These are phyloP conservation scores for Rhea americana DNA, from an alignment of 2,113 vertebrate species.

Conservation along the genomic window DNA sequence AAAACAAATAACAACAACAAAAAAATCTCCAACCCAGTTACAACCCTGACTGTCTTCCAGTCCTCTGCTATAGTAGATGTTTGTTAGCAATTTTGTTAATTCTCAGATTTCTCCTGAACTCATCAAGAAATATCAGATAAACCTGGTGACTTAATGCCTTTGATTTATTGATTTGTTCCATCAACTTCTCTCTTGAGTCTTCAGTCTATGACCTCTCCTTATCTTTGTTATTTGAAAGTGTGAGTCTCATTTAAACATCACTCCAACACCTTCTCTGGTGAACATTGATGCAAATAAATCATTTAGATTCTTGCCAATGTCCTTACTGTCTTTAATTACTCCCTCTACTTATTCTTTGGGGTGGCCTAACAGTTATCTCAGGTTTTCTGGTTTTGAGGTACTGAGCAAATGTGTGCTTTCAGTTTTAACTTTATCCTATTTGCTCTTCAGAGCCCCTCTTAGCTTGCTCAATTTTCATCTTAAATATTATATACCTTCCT, in stretches of 20 bases:
- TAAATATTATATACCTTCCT: neutral
- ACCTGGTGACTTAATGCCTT: constrained; percentile 27
- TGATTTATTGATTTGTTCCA: constrained; percentile 54
- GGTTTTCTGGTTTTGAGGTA: neutral
- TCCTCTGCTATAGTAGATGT: constrained; percentile 16
- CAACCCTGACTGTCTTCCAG: constrained; percentile 22
- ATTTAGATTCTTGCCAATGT: constrained; percentile 59
- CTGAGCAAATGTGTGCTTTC: constrained; percentile 21
- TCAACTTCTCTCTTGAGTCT: constrained; percentile 14
- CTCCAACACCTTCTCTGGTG: constrained; percentile 28
- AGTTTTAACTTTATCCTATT: constrained; percentile 2
- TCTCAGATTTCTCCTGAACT: constrained; percentile 35
- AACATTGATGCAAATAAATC: constrained; percentile 63
- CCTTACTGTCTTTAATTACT: constrained; percentile 56
- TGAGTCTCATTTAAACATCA: constrained; percentile 36
- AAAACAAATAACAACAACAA: neutral
- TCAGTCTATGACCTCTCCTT: constrained; percentile 22
- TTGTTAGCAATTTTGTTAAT: constrained; percentile 22
- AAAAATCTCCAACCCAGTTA: neutral
- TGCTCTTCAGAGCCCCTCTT: constrained; percentile 18
- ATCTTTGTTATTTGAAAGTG: constrained; percentile 57
- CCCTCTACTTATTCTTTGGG: neutral
- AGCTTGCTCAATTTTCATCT: neutral
- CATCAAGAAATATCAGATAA: constrained; percentile 31
- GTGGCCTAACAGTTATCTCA: neutral